phyloP scores from a whole-genome alignment of 2,888 invertebrate species.

The Panzeria rudis region DNA sequence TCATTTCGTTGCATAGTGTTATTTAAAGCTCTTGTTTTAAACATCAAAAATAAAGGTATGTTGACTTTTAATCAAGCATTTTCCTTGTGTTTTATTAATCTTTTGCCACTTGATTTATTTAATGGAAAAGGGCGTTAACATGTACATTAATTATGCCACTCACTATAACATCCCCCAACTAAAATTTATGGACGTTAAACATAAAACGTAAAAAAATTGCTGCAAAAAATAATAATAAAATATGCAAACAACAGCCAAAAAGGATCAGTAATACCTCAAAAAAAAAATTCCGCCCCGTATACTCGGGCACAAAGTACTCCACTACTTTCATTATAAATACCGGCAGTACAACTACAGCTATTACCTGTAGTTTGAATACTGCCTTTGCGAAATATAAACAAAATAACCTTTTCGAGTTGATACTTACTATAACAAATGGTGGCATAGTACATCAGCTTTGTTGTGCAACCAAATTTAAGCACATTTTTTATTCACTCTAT shows the following conservation, averaged over 20 bases:
- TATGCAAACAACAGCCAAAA: constrained; percentile 27
- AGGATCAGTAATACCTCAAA: neutral
- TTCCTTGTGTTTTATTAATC: neutral
- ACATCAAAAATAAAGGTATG: neutral
- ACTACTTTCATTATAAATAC: neutral
- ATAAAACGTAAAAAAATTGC: neutral
- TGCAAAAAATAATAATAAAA: constrained; percentile 25
- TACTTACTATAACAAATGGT: neutral
- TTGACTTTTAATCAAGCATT: constrained; percentile 31
- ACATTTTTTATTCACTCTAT: constrained; percentile 35
- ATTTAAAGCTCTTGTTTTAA: neutral
- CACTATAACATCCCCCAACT: neutral
- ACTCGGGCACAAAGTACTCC: constrained; percentile 28
- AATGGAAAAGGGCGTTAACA: constrained; percentile 56
- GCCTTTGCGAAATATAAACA: constrained; percentile 20
- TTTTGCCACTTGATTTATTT: constrained; percentile 40
- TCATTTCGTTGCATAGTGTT: no score
- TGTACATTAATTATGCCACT: constrained; percentile 60
- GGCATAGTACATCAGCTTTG: constrained; percentile 16
- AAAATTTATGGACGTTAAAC: constrained; percentile 10
- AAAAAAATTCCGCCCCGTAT: neutral
- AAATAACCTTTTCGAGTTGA: constrained; percentile 4
- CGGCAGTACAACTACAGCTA: neutral
- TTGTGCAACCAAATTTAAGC: constrained; percentile 34
- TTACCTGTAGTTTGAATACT: neutral